These are phyloP conservation scores for Leptinotarsa peninsularis DNA, from an alignment of 2,888 invertebrate genomes.

Conservation along the genomic window DNA sequence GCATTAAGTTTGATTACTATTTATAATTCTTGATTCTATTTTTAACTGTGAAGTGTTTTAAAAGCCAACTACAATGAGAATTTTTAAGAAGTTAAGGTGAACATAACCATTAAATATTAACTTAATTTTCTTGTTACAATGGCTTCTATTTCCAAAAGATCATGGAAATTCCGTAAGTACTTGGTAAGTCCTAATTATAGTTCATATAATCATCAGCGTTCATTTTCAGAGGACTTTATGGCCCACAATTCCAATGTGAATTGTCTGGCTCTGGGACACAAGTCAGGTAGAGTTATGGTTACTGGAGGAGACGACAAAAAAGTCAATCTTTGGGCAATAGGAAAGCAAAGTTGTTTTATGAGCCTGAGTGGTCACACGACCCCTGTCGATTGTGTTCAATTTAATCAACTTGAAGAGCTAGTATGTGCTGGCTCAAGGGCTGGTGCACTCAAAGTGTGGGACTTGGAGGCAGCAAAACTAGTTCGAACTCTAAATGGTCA, in stretches of 20 bases:
- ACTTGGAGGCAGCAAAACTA: slow-evolving; percentile 90
- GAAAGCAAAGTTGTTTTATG: slow-evolving; percentile 95
- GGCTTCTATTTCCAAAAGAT: slow-evolving; percentile 71
- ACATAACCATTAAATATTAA: slow-evolving; percentile 48
- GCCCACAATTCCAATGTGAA: slow-evolving; percentile 90
- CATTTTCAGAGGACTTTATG: slow-evolving; percentile 82
- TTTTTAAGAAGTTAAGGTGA: slow-evolving; percentile 58
- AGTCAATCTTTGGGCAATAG: slow-evolving; percentile 97
- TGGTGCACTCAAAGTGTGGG: slow-evolving; percentile 96
- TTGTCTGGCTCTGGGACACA: slow-evolving; percentile 89
- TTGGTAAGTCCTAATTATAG: background rate
- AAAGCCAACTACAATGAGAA: slow-evolving; percentile 53
- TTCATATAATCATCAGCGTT: slow-evolving; percentile 22
- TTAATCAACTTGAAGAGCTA: slow-evolving; percentile 93
- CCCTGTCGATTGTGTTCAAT: slow-evolving; percentile 93
- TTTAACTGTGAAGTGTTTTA: slow-evolving; percentile 43
- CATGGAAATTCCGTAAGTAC: slow-evolving; percentile 86
- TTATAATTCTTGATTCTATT: slow-evolving; percentile 50
- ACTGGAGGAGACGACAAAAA: slow-evolving; percentile 98
- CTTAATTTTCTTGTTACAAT: slow-evolving; percentile 52
- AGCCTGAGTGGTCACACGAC: slow-evolving; percentile 94
- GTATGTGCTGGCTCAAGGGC: slow-evolving; percentile 95
- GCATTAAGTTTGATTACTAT: slow-evolving; percentile 46
- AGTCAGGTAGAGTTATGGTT: slow-evolving; percentile 90
- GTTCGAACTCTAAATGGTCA: slow-evolving; percentile 92